phyloP scores from a whole-genome alignment of 2,113 vertebrate genomes.

The Anhinga rufa region DNA sequence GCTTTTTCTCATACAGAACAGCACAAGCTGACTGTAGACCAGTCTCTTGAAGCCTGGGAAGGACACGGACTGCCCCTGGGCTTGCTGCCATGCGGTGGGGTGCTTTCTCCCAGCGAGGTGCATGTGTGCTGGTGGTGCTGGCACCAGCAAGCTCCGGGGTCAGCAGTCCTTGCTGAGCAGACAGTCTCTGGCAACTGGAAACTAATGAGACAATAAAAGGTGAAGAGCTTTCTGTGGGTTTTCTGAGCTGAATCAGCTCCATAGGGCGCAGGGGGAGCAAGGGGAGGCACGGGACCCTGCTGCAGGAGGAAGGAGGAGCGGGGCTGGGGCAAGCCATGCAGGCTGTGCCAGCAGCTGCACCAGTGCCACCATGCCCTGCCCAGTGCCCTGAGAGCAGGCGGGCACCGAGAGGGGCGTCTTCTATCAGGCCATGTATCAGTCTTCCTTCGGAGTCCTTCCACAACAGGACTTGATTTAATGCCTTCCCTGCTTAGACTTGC shows the following conservation, averaged over 20 bases:
- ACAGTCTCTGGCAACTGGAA: not conserved
- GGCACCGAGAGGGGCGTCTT: not conserved
- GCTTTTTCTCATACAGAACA: not conserved
- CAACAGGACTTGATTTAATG: not conserved
- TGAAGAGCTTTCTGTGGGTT: accelerated
- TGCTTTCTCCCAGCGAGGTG: accelerated
- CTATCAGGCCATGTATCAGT: accelerated
- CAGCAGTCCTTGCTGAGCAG: accelerated
- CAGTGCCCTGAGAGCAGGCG: not conserved
- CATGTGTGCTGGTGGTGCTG: accelerated
- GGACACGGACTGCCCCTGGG: not conserved
- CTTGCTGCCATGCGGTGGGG: not conserved
- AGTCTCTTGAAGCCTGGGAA: not conserved
- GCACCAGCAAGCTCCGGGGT: not conserved
- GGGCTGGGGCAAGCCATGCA: not conserved
- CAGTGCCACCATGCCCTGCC: not conserved
- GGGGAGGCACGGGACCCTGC: accelerated
- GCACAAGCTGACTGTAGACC: not conserved
- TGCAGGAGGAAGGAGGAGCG: not conserved
- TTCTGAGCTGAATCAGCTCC: accelerated
- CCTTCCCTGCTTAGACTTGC: not conserved
- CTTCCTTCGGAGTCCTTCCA: not conserved
- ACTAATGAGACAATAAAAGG: accelerated
- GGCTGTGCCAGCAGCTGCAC: not conserved
- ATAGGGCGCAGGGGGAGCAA: accelerated